Base-by-base conservation (phyloP, 37 sponge, comb jelly and placozoan genomes). In the Crambe crambe region DNA sequence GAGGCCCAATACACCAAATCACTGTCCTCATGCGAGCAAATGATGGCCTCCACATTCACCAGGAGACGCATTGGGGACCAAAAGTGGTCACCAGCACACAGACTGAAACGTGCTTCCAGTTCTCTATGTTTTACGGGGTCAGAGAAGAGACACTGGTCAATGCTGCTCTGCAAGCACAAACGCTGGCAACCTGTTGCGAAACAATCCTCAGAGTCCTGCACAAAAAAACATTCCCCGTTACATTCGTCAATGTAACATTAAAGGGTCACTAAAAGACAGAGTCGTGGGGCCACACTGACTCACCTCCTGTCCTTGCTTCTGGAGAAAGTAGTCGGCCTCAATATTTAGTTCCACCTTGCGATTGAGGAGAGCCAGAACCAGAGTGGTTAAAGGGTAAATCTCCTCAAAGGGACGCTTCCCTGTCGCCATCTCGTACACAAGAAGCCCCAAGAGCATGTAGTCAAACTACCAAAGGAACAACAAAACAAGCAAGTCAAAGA, bases 1-100 rank as follows among this genome's bases (percentile, higher is more conserved):
- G 90, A 89, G 9, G 90, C 84, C 94, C 94, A 94, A 68, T 94
- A 89, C 21, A 91, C 92, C 42, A 76, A 56, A 0, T 51, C 72
- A 6, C 77, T 38, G 38, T 86, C 80, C n/a, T 58, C 81, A 23
- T 12, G 17, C 23, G 85, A 68, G 42, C 80, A 67, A 34, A 85
- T 25, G 30, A 94, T 51, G 62, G 77, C 83, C 77, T 94, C 90
- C 37, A 89, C 76, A 42, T 89, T 89, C 40, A 94, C 57, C 8
- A 41, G 42, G 70, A 87, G 63, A 29, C 76, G 61, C 67, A 86
- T 70, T 4, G 94, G 94, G 8, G 87, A 71, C 94, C 94, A 94
- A 22, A 42, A 42, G 51, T 69, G 25, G 42, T 80, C 79, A 15
- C 94, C 94, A 0, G 86, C 87, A 79, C 94, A 94, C 32, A 94